These are phyloP conservation scores for Ligdia adustata DNA, from an alignment of 2,888 invertebrate genomes.

Conservation along the genomic window DNA sequence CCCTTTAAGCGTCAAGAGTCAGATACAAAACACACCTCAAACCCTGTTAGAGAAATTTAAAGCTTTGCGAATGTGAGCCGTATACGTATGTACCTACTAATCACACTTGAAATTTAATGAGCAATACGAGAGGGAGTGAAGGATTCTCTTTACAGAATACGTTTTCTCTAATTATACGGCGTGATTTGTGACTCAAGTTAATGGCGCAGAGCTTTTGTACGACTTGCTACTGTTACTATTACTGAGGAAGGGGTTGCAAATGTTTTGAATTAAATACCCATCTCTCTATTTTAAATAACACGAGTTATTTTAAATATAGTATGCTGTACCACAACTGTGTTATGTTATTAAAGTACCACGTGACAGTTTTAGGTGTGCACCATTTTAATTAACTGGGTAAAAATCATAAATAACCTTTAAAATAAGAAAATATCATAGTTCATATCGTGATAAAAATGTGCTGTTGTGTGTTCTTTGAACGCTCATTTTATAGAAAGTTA, in stretches of 20 bases:
- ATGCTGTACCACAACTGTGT: not conserved
- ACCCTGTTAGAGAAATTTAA: constrained; percentile 16
- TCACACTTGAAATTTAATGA: constrained; percentile 30
- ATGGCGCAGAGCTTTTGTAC: constrained; percentile 18
- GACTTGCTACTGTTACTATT: constrained; percentile 11
- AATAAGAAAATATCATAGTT: too few relatives aligned
- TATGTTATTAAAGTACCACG: not conserved
- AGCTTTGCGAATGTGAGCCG: constrained; percentile 17
- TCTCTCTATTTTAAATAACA: too few relatives aligned
- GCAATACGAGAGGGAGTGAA: constrained; percentile 19
- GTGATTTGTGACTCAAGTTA: constrained; percentile 27
- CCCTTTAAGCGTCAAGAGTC: constrained; percentile 4
- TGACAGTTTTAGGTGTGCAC: too few relatives aligned
- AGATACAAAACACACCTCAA: constrained; percentile 12
- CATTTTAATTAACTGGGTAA: too few relatives aligned
- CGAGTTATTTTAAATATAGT: not conserved
- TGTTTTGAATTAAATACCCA: constrained; percentile 13
- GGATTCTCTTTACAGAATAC: constrained; percentile 16
- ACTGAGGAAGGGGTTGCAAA: not conserved
- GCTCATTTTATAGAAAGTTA: too few relatives aligned
- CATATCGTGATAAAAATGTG: too few relatives aligned
- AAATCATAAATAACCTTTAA: too few relatives aligned
- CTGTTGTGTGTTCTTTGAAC: too few relatives aligned
- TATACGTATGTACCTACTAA: constrained; percentile 17
- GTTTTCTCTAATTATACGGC: constrained; percentile 20